Percentiles rank a stretch among this genome's conserved stretches.
Evolutionary conservation across 1,140 invertebrate genomes (phyloP).

Genomic region (Drosophila jambulina): DNA sequence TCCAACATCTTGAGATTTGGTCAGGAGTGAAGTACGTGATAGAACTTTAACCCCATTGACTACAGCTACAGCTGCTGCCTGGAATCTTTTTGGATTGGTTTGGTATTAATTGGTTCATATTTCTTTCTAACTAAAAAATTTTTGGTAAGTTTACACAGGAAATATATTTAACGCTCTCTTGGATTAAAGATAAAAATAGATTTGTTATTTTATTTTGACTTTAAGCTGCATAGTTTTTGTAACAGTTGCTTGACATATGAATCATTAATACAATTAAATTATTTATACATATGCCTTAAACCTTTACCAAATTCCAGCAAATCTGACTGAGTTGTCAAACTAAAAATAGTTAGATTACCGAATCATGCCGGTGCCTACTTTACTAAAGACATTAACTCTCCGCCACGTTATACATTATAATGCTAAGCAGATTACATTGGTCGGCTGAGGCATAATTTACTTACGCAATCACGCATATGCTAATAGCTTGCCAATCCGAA

Average conservation of each 20-base stretch:
- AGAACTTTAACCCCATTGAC: conserved; percentile 66
- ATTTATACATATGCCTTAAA: not conserved
- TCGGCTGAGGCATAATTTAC: conserved; percentile 34
- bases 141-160: not conserved
- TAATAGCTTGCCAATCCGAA: conserved; percentile 43
- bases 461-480: conserved; percentile 23
- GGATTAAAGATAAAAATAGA: too few relatives aligned
- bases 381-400: conserved; percentile 7
- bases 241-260: not conserved
- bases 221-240: not conserved
- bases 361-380: not conserved
- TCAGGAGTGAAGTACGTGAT: conserved; percentile 54
- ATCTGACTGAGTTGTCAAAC: not conserved
- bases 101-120: conserved; percentile 15
- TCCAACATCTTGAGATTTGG: conserved; percentile 18
- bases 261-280: not conserved
- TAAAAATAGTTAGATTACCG: not conserved
- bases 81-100: conserved; percentile 10
- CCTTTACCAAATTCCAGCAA: too few relatives aligned
- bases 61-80: conserved; percentile 45
- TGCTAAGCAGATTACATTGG: conserved; percentile 15
- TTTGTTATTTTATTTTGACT: not conserved
- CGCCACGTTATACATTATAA: conserved; percentile 1
- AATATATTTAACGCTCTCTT: too few relatives aligned
- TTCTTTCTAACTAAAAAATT: not conserved